A percentile compares a stretch with the other conserved stretches of the same genome.
These are phyloP conservation scores for Papilio glaucus DNA, from an alignment of 1,140 invertebrate species.

Conservation along the genomic window DNA sequence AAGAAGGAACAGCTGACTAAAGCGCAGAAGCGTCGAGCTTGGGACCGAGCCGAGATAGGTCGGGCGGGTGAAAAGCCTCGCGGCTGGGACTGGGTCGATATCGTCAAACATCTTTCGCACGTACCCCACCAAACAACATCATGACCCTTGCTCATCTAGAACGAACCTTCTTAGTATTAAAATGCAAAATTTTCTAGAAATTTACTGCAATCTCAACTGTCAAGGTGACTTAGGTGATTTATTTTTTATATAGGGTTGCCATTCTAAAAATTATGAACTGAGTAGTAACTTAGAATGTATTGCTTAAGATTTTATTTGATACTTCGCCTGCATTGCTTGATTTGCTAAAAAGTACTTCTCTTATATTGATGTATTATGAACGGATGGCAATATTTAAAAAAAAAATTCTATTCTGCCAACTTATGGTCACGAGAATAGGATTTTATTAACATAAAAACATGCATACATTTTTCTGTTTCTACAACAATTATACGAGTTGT, in stretches of 20 bases:
- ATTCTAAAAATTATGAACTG: not conserved
- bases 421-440: too few species aligned
- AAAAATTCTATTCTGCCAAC: too few species aligned
- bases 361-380: too few species aligned
- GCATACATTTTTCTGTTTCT: too few species aligned
- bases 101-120: conserved; percentile 97
- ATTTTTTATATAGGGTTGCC: not conserved
- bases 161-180: not conserved
- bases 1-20: conserved; percentile 95
- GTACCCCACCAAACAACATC: conserved; percentile 65
- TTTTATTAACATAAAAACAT: too few species aligned
- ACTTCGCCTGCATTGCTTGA: not conserved
- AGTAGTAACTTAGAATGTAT: not conserved
- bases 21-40: conserved; percentile 94
- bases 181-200: not conserved
- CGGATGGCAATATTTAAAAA: too few species aligned
- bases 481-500: too few species aligned
- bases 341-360: too few species aligned
- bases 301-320: not conserved
- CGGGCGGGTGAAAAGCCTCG: conserved; percentile 92
- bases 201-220: not conserved
- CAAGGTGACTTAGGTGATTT: not conserved
- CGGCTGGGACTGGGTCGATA: conserved; percentile 97
- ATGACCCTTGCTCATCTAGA: conserved; percentile 50
- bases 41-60: conserved; percentile 91